Evolutionary conservation across 2,113 vertebrate species (phyloP), one percentile per base, ranked within the genome.

Genomic region (Scortum barcoo): DNA sequence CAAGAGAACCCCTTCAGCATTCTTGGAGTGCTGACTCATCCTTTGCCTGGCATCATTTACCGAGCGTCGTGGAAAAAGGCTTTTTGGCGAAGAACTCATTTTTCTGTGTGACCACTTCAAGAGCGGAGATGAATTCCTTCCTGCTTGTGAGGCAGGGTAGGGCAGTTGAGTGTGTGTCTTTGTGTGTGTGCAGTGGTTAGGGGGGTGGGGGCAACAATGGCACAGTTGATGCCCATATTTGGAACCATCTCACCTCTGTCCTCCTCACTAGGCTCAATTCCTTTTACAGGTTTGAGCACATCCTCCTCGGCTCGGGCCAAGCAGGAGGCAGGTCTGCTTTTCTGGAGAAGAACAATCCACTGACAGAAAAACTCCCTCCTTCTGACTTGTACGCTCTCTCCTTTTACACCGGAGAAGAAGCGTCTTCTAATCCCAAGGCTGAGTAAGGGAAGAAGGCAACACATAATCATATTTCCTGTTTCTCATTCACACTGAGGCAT

Each of bases 201-300:
- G 7, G 26, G 3, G 19, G 28, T 10, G 40, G 62, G 66, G 57
- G 26, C n/a, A 85, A 4, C 19, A 83, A 72, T 87, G 85, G 81
- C 83, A 93, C 80, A 72, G 75, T 83, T 30, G 50, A 88, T 92
- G 87, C 77, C 93, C 94, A 88, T 95, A 94, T 95, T 95, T 94
- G 95, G 95, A 93, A 91, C 89, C 72, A 68, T 82, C 65, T 91
- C 88, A 92, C 86, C 88, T 90, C 88, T 80, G 84, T 88, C 69
- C 84, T 89, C 76, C 54, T 69, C 80, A 58, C 73, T 22, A 56
- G 80, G 86, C 86, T 88, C 90, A 93, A 92, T 91, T 95, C 93
- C 93, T 94, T 94, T 94, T 94, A 93, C 94, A 95, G 93, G 92
- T 94, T 90, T 72, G 78, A 93, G 91, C 91, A 89, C 75, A 92